Evolutionary conservation across 1,140 invertebrate species (phyloP), one percentile per base, ranked within the genome.

Genomic region (Akabosia matsudoensis): DNA sequence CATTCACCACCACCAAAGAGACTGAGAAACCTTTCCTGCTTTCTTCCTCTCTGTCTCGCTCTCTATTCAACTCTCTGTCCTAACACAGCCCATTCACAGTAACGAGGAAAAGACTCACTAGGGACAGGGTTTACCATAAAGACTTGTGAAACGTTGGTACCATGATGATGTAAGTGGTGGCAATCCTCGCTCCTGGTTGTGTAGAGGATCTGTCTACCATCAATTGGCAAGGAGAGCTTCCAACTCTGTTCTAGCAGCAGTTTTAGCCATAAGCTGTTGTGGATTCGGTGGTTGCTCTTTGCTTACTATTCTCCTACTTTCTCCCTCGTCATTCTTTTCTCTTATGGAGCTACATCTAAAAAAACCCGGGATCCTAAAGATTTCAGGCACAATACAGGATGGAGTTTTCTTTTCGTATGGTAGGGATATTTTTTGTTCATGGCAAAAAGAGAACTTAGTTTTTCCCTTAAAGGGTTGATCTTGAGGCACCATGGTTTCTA

Each of bases 221-320:
- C n/a, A n/a, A n/a, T n/a, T n/a, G n/a, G n/a, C n/a, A n/a, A n/a
- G n/a, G n/a, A n/a, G n/a, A n/a, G n/a, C n/a, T n/a, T n/a, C n/a
- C n/a, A n/a, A n/a, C n/a, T n/a, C n/a, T n/a, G n/a, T n/a, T n/a
- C n/a, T n/a, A n/a, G n/a, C n/a, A n/a, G n/a, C n/a, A n/a, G n/a
- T n/a, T 22, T 45, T 56, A 56, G 54, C n/a, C n/a, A n/a, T 67
- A 67, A 67, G 61, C 61, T 67, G 61, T 67, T 67, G 61, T 67
- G 61, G 61, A 67, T 67, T 67, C 61, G 61, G 61, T 67, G 61
- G 28, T 31, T 67, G 61, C 61, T 67, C 61, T 22, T 67, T 7
- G 61, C 61, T 67, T 28, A 67, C 61, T 67, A 67, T 67, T 67
- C 22, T 30, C 54, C 7, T 56, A 22, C 54, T 56, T 56, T 10